Conservation (phyloP, 2,888 invertebrate species). For the Drosophila anomelani region DNA sequence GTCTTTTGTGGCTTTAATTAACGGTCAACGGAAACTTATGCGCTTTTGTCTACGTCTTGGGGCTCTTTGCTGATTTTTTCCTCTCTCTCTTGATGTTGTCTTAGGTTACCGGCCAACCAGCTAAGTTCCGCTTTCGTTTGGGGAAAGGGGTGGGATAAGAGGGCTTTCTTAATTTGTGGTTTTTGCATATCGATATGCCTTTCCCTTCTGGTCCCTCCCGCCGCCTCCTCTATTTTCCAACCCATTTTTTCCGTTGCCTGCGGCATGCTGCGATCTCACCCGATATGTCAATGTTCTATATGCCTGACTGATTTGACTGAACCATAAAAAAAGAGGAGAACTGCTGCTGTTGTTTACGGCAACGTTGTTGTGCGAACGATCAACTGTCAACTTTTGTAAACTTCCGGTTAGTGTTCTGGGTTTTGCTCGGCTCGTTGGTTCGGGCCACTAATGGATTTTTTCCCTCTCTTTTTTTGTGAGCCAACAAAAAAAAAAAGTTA, state of each 20-base stretch:
- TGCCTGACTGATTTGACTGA: conserved; percentile 66
- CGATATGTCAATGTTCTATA: conserved; percentile 76
- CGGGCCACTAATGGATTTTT: conserved; percentile 68
- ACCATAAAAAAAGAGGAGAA: conserved; percentile 45
- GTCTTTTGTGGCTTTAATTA: conserved; percentile 76
- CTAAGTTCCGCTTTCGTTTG: conserved; percentile 72
- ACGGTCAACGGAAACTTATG: conserved; percentile 79
- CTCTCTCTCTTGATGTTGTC: conserved; percentile 60
- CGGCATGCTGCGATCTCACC: conserved; percentile 55
- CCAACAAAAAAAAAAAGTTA: conserved; percentile 1
- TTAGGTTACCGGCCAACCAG: conserved; percentile 63
- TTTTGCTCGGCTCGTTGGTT: conserved; percentile 55
- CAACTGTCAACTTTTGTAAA: conserved; percentile 75
- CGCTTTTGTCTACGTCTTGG: conserved; percentile 64
- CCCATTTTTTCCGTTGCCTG: conserved; percentile 17
- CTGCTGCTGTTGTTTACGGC: conserved; percentile 32
- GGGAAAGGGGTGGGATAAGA: conserved; percentile 17
- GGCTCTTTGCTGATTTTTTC: conserved; percentile 36
- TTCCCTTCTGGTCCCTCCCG: conserved; percentile 24
- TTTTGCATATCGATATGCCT: conserved; percentile 62
- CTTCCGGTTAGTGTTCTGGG: conserved; percentile 65
- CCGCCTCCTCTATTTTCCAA: conserved; percentile 24
- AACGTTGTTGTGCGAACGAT: conserved; percentile 45
- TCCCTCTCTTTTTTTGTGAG: conserved; percentile 32
- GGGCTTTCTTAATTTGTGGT: conserved; percentile 61